phyloP scores from a whole-genome alignment of 1,140 invertebrate species.

The Sycobia sp. region DNA sequence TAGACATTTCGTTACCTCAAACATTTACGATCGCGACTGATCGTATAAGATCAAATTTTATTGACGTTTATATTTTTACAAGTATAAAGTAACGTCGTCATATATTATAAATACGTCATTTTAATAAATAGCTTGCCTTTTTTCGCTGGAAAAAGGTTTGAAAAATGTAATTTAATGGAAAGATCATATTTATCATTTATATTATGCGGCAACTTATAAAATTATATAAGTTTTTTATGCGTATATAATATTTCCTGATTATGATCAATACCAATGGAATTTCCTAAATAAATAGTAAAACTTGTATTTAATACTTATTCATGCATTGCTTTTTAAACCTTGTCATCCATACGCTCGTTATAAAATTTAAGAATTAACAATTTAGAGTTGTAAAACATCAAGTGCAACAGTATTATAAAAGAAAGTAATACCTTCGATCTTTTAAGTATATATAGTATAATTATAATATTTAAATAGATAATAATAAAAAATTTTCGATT shows the following conservation, averaged over 20 bases:
- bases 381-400: too few relatives aligned
- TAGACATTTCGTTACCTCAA: constrained; percentile 32
- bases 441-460: not conserved
- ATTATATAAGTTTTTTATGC: constrained; percentile 30
- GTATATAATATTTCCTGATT: constrained; percentile 23
- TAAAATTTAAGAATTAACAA: too few relatives aligned
- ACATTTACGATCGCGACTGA: constrained; percentile 22
- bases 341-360: too few relatives aligned
- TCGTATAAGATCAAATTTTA: constrained; percentile 17
- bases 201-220: constrained; percentile 30
- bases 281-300: constrained; percentile 17
- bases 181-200: constrained; percentile 24
- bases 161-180: constrained; percentile 14
- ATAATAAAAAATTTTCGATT: not conserved
- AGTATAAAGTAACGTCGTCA: constrained; percentile 7
- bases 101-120: constrained; percentile 20
- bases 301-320: constrained; percentile 16
- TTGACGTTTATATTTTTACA: constrained; percentile 7
- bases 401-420: too few relatives aligned
- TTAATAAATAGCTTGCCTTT: constrained; percentile 31
- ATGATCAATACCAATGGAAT: constrained; percentile 4
- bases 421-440: too few relatives aligned
- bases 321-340: not conserved
- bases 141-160: constrained; percentile 31
- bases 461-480: not conserved